These are phyloP conservation scores for Spilogale gracilis DNA, from an alignment of 2,113 vertebrate species.

Conservation along the genomic window DNA sequence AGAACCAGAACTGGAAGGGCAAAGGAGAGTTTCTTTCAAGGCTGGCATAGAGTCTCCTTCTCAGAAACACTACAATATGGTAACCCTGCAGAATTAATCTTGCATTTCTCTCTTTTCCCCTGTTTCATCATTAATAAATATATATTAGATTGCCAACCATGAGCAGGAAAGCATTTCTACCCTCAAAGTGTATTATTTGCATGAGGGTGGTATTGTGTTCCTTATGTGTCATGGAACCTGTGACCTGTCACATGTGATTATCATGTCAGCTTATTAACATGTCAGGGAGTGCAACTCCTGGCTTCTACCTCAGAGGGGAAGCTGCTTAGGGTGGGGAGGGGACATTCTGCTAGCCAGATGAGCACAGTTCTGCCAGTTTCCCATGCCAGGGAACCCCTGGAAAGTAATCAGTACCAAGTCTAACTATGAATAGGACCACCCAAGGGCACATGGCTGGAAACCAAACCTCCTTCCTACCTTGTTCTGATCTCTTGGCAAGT, in stretches of 20 bases:
- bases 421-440: constrained; percentile 55
- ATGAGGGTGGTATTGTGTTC: neutral
- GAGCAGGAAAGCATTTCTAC: neutral
- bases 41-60: neutral
- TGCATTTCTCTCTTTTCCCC: neutral
- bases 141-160: neutral
- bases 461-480: constrained; percentile 48
- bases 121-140: neutral
- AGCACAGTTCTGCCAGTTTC: constrained; percentile 55
- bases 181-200: neutral
- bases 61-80: neutral
- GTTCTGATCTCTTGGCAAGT: constrained; percentile 54
- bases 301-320: constrained; percentile 14
- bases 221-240: constrained; percentile 26
- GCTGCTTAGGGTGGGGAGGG: neutral
- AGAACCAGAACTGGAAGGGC: neutral
- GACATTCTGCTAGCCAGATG: constrained; percentile 69
- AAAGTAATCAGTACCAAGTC: constrained; percentile 69
- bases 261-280: constrained; percentile 53
- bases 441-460: constrained; percentile 53
- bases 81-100: neutral
- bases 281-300: constrained; percentile 13
- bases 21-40: neutral
- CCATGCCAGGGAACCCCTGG: constrained; percentile 62
- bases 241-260: constrained; percentile 52